phyloP scores from a whole-genome alignment of 2,888 invertebrate genomes.

The Monoplex corrugatus region DNA sequence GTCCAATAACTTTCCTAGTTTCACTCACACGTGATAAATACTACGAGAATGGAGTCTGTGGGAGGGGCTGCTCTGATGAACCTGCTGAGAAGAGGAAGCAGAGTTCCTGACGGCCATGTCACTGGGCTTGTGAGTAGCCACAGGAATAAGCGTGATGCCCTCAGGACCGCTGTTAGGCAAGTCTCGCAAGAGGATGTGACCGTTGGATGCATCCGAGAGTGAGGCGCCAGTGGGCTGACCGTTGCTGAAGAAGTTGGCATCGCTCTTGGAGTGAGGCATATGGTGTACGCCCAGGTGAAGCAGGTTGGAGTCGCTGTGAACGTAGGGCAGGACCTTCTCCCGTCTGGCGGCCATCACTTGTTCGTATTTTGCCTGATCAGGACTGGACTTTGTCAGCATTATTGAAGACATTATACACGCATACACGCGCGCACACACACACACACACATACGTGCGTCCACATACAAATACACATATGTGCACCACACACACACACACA shows the following conservation, averaged over 20 bases:
- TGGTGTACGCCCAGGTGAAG: constrained; percentile 40
- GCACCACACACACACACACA: background rate
- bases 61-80: background rate
- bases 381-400: too few species aligned
- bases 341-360: constrained; percentile 84
- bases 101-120: background rate
- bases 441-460: background rate
- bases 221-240: constrained; percentile 36
- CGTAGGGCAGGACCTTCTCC: constrained; percentile 84
- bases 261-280: constrained; percentile 66
- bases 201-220: background rate
- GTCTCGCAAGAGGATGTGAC: constrained; percentile 59
- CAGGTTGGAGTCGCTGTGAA: constrained; percentile 66
- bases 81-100: background rate
- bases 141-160: constrained; percentile 57
- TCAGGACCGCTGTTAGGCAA: constrained; percentile 48
- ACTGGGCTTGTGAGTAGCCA: constrained; percentile 21
- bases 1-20: background rate
- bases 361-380: constrained; percentile 88
- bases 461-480: background rate
- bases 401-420: too few species aligned
- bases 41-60: constrained; percentile 7
- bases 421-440: too few species aligned
- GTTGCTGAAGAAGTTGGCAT: constrained; percentile 59
- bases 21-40: constrained; percentile 33